Evolutionary conservation across 2,113 vertebrate genomes (phyloP).

Genomic region (Zingel zingel): DNA sequence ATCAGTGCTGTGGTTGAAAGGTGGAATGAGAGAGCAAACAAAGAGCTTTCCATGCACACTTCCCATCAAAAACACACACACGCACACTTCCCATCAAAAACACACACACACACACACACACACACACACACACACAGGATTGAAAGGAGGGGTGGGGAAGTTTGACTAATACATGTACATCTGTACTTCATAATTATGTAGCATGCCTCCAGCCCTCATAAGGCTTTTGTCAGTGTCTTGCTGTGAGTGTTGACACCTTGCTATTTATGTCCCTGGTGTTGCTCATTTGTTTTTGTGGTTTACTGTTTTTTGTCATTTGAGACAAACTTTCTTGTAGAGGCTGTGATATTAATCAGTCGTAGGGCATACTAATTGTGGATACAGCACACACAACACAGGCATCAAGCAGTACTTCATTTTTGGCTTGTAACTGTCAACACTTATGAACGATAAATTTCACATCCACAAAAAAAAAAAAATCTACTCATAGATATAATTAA

Average conservation of each 20-base stretch:
- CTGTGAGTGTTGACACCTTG: conserved; percentile 62
- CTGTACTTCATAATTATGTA: conserved; percentile 72
- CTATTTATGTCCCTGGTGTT: conserved; percentile 64
- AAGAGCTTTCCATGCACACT: conserved; percentile 25
- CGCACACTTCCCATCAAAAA: conserved; percentile 15
- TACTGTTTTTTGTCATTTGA: conserved; percentile 56
- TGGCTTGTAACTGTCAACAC: conserved; percentile 16
- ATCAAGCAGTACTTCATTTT: conserved; percentile 20
- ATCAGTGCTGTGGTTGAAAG: conserved; percentile 62
- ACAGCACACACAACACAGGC: conserved; percentile 3
- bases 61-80: conserved; percentile 24
- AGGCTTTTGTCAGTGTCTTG: conserved; percentile 58
- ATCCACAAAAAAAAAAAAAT: background rate
- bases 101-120: conserved; percentile 28
- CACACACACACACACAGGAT: conserved; percentile 25
- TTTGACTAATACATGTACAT: conserved; percentile 68
- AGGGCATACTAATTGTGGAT: conserved; percentile 30
- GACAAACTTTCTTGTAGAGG: conserved; percentile 55
- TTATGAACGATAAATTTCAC: conserved; percentile 1
- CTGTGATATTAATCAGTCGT: conserved; percentile 58
- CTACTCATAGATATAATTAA: conserved; percentile 1
- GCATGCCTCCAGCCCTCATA: conserved; percentile 47
- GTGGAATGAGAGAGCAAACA: conserved; percentile 53
- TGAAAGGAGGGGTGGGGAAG: conserved; percentile 17
- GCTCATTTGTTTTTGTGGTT: conserved; percentile 61